A percentile compares a stretch with the other conserved stretches of the same genome.
phyloP scores from a whole-genome alignment of 2,113 vertebrate species.

The Hepsetus odoe region DNA sequence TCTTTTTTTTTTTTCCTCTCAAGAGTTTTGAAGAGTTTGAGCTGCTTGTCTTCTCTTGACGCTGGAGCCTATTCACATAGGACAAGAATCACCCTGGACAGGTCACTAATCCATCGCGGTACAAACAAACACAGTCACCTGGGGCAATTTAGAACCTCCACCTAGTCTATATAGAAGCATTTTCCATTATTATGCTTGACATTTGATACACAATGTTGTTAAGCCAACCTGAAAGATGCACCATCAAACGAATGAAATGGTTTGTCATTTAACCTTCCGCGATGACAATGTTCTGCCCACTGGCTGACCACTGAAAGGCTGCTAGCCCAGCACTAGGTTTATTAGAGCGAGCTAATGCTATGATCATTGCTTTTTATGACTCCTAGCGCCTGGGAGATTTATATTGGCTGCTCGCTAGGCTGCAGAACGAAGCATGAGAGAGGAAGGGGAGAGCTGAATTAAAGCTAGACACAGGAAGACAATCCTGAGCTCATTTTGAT shows the following conservation, averaged over 20 bases:
- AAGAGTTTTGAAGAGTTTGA: no score
- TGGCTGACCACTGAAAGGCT: conserved; percentile 9
- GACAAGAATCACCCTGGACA: no score
- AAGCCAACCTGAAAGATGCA: not conserved
- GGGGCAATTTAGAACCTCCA: no score
- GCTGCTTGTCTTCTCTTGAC: no score
- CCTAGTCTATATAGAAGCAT: no score
- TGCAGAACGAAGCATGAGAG: not conserved
- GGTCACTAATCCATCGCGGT: no score
- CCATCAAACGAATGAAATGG: not conserved
- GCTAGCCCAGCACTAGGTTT: conserved; percentile 7
- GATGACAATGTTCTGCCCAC: conserved; percentile 27
- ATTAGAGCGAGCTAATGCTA: conserved; percentile 33
- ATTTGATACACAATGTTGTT: not conserved
- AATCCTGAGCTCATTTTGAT: not conserved
- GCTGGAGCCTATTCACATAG: no score
- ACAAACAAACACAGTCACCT: no score
- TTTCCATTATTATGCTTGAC: not conserved
- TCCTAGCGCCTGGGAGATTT: conserved; percentile 32
- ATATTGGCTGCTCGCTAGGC: conserved; percentile 16
- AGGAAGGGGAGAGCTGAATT: not conserved
- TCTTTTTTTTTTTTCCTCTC: no score
- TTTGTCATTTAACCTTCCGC: conserved; percentile 16
- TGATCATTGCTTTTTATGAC: conserved; percentile 42
- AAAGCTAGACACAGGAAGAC: not conserved